Evolutionary conservation across 37 sponge, comb jelly and placozoan species (phyloP).

Genomic region (Haliclona indistincta): DNA sequence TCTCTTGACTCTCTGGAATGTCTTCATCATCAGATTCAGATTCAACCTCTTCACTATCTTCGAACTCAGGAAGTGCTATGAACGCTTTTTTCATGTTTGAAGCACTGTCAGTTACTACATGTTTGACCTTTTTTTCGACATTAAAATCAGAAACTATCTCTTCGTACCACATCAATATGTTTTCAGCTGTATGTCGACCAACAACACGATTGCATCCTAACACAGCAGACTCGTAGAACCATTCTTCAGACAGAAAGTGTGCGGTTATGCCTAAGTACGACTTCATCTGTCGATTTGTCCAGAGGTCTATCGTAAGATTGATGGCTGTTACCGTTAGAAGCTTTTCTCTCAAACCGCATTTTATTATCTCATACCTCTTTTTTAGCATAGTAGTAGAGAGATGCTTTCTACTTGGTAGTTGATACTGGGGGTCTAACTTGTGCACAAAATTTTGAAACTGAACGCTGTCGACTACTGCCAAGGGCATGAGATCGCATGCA

Average conservation of each 20-base stretch:
- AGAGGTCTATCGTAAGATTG: conserved; percentile 27
- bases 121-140: not conserved
- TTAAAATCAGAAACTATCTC: conserved; percentile 7
- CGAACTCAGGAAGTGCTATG: not conserved
- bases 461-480: conserved; percentile 16
- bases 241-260: conserved; percentile 25
- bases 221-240: conserved; percentile 12
- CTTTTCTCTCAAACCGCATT: conserved; percentile 2
- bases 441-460: conserved; percentile 15
- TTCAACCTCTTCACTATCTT: conserved; percentile 2
- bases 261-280: conserved; percentile 28
- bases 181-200: conserved; percentile 20
- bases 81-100: conserved; percentile 10
- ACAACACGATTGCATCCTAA: conserved; percentile 20
- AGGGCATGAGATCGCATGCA: conserved; percentile 33
- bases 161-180: conserved; percentile 14
- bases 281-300: conserved; percentile 43
- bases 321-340: conserved; percentile 8
- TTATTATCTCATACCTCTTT: conserved; percentile 22
- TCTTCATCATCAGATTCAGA: not conserved
- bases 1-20: not conserved
- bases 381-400: conserved; percentile 15
- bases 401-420: conserved; percentile 30
- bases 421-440: conserved; percentile 20
- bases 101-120: not conserved